phyloP scores from a whole-genome alignment of 2,113 vertebrate genomes.

The Nestor notabilis region DNA sequence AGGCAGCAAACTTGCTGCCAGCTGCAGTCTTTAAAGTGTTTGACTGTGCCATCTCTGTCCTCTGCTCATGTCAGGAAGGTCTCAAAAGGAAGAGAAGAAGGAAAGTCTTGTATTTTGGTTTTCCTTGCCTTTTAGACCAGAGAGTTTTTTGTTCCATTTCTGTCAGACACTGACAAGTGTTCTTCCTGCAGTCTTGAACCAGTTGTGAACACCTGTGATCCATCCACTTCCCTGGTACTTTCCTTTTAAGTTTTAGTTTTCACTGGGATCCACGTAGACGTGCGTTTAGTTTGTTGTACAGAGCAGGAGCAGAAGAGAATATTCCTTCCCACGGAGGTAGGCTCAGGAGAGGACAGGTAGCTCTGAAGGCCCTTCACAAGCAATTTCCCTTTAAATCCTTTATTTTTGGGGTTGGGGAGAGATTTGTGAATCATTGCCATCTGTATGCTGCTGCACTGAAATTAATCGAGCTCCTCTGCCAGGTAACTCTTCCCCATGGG shows the following conservation, averaged over 20 bases:
- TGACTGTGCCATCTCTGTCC: neutral
- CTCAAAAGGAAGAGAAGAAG: neutral
- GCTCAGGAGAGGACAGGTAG: fast-evolving
- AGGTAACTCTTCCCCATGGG: neutral
- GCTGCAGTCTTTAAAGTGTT: fast-evolving
- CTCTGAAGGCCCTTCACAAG: neutral
- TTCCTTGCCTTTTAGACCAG: neutral
- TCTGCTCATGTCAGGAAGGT: neutral
- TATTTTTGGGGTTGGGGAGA: fast-evolving
- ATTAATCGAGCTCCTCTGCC: neutral
- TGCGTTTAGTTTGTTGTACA: fast-evolving
- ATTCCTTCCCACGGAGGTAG: neutral
- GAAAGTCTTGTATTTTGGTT: neutral
- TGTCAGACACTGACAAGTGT: neutral
- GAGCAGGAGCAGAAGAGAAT: neutral
- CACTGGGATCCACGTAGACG: neutral
- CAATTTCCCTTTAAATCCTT: neutral
- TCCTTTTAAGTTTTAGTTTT: neutral
- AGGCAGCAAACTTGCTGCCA: neutral
- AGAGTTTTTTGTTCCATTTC: neutral
- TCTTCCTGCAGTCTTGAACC: neutral
- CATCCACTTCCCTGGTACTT: neutral
- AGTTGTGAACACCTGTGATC: neutral
- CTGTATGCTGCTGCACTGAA: neutral
- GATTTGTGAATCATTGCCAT: fast-evolving